phyloP scores from a whole-genome alignment of 2,888 invertebrate genomes.

The Biston betularia region DNA sequence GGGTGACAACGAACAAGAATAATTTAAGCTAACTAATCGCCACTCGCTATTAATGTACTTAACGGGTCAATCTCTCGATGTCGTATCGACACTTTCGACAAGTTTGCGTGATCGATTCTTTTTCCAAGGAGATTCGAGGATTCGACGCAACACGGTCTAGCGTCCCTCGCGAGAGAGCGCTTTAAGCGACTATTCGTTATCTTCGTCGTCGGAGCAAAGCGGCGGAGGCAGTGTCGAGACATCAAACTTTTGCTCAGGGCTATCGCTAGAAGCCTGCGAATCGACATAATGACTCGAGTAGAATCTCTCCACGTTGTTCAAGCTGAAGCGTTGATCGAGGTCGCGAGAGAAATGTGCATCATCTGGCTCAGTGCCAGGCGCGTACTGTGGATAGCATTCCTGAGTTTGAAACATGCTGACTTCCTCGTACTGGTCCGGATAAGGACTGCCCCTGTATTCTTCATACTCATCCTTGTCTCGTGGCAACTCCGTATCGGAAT shows the following conservation, averaged over 20 bases:
- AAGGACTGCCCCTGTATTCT: slow-evolving; percentile 78
- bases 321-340: slow-evolving; percentile 80
- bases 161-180: slow-evolving; percentile 22
- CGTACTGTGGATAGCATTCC: slow-evolving; percentile 80
- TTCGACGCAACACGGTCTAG: slow-evolving; percentile 14
- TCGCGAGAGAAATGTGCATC: slow-evolving; percentile 71
- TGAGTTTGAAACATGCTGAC: slow-evolving; percentile 80
- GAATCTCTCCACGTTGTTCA: slow-evolving; percentile 80
- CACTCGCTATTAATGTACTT: slow-evolving; percentile 27
- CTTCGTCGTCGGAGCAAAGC: slow-evolving; percentile 90
- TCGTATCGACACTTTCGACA: neutral
- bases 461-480: slow-evolving; percentile 79
- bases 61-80: slow-evolving; percentile 7
- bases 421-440: slow-evolving; percentile 80
- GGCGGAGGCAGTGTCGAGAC: slow-evolving; percentile 92
- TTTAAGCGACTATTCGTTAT: slow-evolving; percentile 76
- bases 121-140: slow-evolving; percentile 18
- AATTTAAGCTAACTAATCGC: slow-evolving; percentile 50
- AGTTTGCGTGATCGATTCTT: neutral
- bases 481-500: slow-evolving; percentile 77
- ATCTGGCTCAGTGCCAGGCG: slow-evolving; percentile 54
- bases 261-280: slow-evolving; percentile 88
- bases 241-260: slow-evolving; percentile 91
- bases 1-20: slow-evolving; percentile 58
- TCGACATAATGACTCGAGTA: slow-evolving; percentile 85